Conservation (phyloP, 2,888 invertebrate genomes). For the Liodrosophila aerea region DNA sequence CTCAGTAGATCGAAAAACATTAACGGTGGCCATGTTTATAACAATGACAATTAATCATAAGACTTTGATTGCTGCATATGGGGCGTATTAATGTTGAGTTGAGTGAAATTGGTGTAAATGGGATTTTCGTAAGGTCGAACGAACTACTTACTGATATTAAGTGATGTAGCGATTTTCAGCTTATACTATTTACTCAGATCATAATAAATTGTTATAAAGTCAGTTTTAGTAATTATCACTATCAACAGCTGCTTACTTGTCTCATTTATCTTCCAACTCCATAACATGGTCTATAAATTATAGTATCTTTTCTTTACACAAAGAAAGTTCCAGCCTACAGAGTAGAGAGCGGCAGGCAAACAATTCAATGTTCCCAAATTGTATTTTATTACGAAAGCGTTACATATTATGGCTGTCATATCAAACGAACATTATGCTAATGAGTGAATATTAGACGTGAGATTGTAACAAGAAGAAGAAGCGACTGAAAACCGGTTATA, state of each 20-base stretch:
- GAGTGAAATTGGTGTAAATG: conserved; percentile 23
- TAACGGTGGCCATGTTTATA: conserved; percentile 29
- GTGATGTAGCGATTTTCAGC: too few relatives aligned
- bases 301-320: too few relatives aligned
- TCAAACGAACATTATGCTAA: conserved; percentile 66
- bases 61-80: conserved; percentile 16
- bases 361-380: conserved; percentile 29
- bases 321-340: not conserved
- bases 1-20: conserved; percentile 15
- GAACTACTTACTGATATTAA: conserved; percentile 10
- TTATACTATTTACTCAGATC: too few relatives aligned
- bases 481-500: conserved; percentile 42
- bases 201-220: too few relatives aligned
- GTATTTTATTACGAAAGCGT: conserved; percentile 48
- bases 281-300: conserved; percentile 10
- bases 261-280: conserved; percentile 8
- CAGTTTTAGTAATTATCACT: too few relatives aligned
- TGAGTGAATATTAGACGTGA: conserved; percentile 48
- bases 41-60: conserved; percentile 37
- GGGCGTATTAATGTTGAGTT: conserved; percentile 20
- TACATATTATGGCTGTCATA: conserved; percentile 58
- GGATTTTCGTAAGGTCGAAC: conserved; percentile 26
- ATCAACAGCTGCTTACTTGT: not conserved
- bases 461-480: conserved; percentile 44
- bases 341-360: not conserved